These are phyloP conservation scores for Odiellus spinosus DNA, from an alignment of 2,888 invertebrate genomes.

Conservation along the genomic window DNA sequence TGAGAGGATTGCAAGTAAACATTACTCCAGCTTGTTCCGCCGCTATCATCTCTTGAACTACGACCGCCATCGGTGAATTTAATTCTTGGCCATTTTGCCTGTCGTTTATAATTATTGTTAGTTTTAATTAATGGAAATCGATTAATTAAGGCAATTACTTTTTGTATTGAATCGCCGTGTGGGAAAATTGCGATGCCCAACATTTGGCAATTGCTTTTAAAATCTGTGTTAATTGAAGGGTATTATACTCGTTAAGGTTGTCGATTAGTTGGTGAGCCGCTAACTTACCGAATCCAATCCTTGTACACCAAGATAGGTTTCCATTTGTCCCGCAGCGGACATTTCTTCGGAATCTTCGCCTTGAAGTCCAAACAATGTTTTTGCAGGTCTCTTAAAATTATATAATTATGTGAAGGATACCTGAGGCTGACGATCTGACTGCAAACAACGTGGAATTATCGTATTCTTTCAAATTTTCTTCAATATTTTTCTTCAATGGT, in stretches of 20 bases:
- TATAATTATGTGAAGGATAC: too few species aligned
- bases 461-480: too few species aligned
- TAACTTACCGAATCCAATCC: slow-evolving; percentile 22
- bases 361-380: background rate
- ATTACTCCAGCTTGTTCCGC: slow-evolving; percentile 53
- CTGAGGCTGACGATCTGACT: slow-evolving; percentile 31
- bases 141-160: too few species aligned
- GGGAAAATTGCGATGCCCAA: slow-evolving; percentile 66
- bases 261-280: too few species aligned
- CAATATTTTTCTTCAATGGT: too few species aligned
- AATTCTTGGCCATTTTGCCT: background rate
- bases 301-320: slow-evolving; percentile 51
- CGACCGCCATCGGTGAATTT: slow-evolving; percentile 51
- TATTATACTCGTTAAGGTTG: too few species aligned
- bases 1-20: slow-evolving; percentile 61
- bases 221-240: background rate
- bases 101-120: background rate
- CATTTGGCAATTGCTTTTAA: slow-evolving; percentile 43
- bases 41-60: slow-evolving; percentile 57
- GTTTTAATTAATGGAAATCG: too few species aligned
- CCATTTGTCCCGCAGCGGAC: slow-evolving; percentile 70
- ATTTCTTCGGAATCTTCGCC: slow-evolving; percentile 63
- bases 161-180: slow-evolving; percentile 58
- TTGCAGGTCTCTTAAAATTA: too few species aligned
- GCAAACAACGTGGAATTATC: background rate